Evolutionary conservation across 2,113 vertebrate species (phyloP).

Genomic region (Myxocyprinus asiaticus): DNA sequence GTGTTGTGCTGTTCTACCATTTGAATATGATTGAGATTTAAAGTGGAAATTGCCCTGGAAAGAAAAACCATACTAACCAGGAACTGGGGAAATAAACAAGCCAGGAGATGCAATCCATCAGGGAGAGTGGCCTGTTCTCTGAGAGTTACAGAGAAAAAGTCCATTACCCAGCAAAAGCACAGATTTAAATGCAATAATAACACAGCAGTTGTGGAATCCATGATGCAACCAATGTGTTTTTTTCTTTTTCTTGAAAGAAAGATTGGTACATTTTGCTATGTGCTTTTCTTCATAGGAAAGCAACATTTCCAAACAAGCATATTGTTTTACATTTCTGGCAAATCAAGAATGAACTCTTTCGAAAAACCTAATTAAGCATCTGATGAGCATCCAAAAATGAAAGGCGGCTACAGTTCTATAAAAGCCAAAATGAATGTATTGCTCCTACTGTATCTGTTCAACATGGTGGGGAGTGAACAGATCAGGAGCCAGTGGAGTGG

Average conservation of each 20-base stretch:
- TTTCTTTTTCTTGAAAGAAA: not conserved
- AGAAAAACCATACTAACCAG: slow-evolving; percentile 4
- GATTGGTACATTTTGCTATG: not conserved
- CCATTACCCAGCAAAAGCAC: slow-evolving; percentile 28
- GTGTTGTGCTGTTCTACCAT: slow-evolving; percentile 10
- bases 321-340: slow-evolving; percentile 21
- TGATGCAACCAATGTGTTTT: not conserved
- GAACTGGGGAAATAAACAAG: slow-evolving; percentile 26
- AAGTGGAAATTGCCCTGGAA: slow-evolving; percentile 39
- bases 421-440: slow-evolving; percentile 11
- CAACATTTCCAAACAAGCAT: not conserved
- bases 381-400: slow-evolving; percentile 33
- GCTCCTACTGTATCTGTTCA: slow-evolving; percentile 1
- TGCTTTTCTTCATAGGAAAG: not conserved
- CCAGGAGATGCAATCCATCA: slow-evolving; percentile 35
- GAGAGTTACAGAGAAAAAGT: slow-evolving; percentile 11
- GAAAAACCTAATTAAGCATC: slow-evolving; percentile 32
- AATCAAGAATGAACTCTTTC: slow-evolving; percentile 25
- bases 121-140: slow-evolving; percentile 21
- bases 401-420: slow-evolving; percentile 21
- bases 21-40: slow-evolving; percentile 34
- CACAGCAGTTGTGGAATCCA: not conserved
- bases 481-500: slow-evolving; percentile 16
- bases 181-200: slow-evolving; percentile 27
- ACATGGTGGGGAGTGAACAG: slow-evolving; percentile 5